phyloP scores from a whole-genome alignment of 2,113 vertebrate species.

The Myotis yumanensis region DNA sequence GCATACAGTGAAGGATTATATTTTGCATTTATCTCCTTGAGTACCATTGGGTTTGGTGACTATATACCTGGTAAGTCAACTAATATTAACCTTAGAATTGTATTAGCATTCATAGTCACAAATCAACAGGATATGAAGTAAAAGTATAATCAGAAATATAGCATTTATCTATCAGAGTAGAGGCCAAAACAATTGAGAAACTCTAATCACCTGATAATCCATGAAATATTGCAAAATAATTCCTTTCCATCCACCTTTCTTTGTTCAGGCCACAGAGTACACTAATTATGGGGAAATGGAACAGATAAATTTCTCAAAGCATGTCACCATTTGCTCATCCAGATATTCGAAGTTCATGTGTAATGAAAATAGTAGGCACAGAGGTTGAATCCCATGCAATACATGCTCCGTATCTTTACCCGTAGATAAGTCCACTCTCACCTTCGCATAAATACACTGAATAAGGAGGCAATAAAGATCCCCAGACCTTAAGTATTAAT shows the following conservation, averaged over 20 bases:
- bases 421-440: not conserved
- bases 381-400: not conserved
- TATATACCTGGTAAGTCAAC: conserved; percentile 81
- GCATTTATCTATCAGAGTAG: not conserved
- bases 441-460: not conserved
- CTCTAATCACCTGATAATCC: not conserved
- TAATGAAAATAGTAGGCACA: not conserved
- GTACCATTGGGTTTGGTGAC: conserved; percentile 85
- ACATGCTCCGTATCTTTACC: not conserved
- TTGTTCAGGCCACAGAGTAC: not conserved
- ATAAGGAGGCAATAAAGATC: not conserved
- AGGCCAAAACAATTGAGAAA: not conserved
- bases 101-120: not conserved
- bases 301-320: not conserved
- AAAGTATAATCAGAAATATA: not conserved
- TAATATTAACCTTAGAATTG: not conserved
- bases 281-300: not conserved
- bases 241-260: not conserved
- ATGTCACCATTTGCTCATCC: not conserved
- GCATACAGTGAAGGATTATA: conserved; percentile 83
- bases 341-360: not conserved
- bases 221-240: not conserved
- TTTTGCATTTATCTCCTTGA: conserved; percentile 85
- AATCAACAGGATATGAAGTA: not conserved
- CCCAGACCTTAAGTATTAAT: not conserved